Conservation (phyloP, 1,140 invertebrate species). For the Propsilocerus akamusi region DNA sequence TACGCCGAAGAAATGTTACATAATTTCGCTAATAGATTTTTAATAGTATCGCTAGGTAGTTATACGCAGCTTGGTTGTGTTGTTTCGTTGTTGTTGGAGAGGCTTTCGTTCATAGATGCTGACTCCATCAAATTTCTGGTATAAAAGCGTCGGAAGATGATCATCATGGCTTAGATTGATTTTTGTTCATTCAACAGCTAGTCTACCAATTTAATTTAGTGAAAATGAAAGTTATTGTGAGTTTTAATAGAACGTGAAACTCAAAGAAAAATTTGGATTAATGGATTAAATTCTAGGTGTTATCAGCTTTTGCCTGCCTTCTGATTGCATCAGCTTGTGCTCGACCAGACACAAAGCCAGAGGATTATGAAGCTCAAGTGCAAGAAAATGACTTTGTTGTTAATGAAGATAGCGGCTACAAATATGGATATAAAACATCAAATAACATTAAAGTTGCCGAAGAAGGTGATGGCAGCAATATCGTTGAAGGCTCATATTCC, state of each 20-base stretch:
- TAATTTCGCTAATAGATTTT: too few relatives aligned
- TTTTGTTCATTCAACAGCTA: too few relatives aligned
- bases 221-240: constrained; percentile 2
- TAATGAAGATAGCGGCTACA: background rate
- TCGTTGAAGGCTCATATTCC: background rate
- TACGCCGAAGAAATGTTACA: too few relatives aligned
- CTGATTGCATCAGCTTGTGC: background rate
- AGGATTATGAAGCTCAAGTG: background rate
- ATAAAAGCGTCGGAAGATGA: too few relatives aligned
- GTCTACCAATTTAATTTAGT: too few relatives aligned
- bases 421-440: background rate
- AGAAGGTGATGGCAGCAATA: background rate
- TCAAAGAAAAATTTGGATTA: background rate
- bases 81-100: too few relatives aligned
- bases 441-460: background rate
- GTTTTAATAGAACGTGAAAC: background rate
- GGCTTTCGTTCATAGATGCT: too few relatives aligned
- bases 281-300: background rate
- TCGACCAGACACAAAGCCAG: background rate
- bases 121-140: too few relatives aligned
- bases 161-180: too few relatives aligned
- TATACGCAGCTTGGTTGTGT: too few relatives aligned
- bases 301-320: background rate
- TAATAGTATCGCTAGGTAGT: too few relatives aligned
- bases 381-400: background rate